phyloP scores from a whole-genome alignment of 1,140 invertebrate species.

The Trinorchestia longiramus region DNA sequence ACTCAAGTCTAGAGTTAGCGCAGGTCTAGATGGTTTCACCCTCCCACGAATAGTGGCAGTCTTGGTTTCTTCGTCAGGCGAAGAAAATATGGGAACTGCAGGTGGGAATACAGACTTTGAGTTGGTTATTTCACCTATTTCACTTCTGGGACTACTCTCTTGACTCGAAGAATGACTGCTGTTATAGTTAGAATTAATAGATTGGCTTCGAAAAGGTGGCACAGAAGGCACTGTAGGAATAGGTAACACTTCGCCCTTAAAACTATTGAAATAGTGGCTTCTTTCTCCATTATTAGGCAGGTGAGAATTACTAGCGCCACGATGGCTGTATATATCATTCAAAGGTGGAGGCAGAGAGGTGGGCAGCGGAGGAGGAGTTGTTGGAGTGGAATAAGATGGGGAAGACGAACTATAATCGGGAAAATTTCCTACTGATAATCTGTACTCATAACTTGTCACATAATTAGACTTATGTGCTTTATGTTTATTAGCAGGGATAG shows the following conservation, averaged over 20 bases:
- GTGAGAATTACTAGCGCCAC: conserved; percentile 45
- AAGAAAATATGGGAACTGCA: conserved; percentile 56
- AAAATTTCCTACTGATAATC: conserved; percentile 29
- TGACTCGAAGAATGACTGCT: conserved; percentile 25
- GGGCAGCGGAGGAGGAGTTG: conserved; percentile 63
- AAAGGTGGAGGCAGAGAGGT: conserved; percentile 61
- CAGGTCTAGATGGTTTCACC: conserved; percentile 59
- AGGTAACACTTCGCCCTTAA: conserved; percentile 34
- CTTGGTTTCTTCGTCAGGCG: conserved; percentile 59
- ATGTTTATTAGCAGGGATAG: background rate
- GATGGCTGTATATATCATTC: conserved; percentile 46
- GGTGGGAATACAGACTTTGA: conserved; percentile 58
- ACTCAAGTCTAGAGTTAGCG: conserved; percentile 55
- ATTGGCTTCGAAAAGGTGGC: background rate
- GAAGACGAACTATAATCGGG: conserved; percentile 30
- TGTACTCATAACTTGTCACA: background rate
- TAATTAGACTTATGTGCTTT: background rate
- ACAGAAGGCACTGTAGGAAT: conserved; percentile 15
- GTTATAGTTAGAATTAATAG: background rate
- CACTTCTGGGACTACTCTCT: conserved; percentile 35
- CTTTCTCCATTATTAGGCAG: background rate
- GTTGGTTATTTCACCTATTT: background rate
- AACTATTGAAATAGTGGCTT: conserved; percentile 35
- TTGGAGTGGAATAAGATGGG: conserved; percentile 39
- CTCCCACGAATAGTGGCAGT: conserved; percentile 64